phyloP scores from a whole-genome alignment of 2,113 vertebrate species.

The Trematomus loennbergii region DNA sequence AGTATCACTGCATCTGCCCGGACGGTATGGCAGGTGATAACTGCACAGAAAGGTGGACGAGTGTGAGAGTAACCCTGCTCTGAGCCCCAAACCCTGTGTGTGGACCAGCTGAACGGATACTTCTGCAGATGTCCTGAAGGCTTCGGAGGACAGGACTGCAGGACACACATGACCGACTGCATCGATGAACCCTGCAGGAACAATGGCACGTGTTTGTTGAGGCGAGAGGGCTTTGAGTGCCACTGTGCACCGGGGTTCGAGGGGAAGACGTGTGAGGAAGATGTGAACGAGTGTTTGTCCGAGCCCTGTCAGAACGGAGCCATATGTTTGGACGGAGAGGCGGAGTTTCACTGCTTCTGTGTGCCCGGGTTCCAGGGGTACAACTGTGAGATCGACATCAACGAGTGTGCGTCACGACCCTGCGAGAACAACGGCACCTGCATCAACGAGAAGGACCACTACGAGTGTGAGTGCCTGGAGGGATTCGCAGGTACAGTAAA shows the following conservation, averaged over 20 bases:
- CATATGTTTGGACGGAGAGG: conserved; percentile 87
- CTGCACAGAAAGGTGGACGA: conserved; percentile 75
- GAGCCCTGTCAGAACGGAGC: conserved; percentile 92
- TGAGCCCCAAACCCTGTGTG: conserved; percentile 75
- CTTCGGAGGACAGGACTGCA: conserved; percentile 79
- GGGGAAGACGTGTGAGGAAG: conserved; percentile 83
- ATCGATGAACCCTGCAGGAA: conserved; percentile 85
- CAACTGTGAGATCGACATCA: conserved; percentile 95
- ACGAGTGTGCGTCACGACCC: conserved; percentile 94
- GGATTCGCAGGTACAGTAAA: conserved; percentile 93
- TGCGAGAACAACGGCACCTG: conserved; percentile 92
- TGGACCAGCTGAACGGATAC: conserved; percentile 77
- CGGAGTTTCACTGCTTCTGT: conserved; percentile 91
- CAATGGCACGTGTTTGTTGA: conserved; percentile 83
- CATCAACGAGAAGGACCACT: conserved; percentile 91
- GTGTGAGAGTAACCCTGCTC: conserved; percentile 86
- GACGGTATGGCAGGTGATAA: conserved; percentile 72
- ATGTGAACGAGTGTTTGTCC: conserved; percentile 86
- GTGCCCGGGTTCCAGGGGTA: conserved; percentile 95
- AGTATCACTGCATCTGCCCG: conserved; percentile 82
- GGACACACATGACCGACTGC: conserved; percentile 75
- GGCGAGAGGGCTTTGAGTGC: conserved; percentile 70
- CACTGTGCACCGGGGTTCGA: conserved; percentile 82
- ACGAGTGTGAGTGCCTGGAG: conserved; percentile 85
- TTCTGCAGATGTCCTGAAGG: conserved; percentile 84